Conservation (phyloP, 2,113 vertebrate species). For the Indicator indicator region DNA sequence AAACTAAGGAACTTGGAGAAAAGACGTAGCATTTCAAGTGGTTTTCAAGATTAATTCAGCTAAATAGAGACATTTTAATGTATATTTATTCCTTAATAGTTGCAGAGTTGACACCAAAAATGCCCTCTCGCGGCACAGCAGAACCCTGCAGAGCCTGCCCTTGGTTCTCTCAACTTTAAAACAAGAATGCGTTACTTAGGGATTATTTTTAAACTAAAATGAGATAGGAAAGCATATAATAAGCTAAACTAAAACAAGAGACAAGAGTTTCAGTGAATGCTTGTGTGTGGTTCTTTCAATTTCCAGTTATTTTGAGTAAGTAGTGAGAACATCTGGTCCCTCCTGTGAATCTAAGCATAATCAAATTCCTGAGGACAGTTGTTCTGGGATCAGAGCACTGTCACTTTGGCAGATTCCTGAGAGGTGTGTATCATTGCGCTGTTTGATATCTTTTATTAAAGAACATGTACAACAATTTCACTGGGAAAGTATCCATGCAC, state of each 20-base stretch:
- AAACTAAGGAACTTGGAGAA: neutral
- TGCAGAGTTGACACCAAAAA: neutral
- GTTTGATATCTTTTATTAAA: neutral
- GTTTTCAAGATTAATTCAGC: neutral
- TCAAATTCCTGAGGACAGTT: neutral
- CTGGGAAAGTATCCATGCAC: neutral
- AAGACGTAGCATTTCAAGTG: neutral
- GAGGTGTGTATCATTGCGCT: neutral
- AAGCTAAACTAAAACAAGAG: neutral
- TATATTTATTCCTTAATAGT: neutral
- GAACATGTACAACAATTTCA: neutral
- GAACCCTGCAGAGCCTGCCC: neutral
- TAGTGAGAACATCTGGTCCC: neutral
- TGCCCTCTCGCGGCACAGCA: slow-evolving; percentile 49
- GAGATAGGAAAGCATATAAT: neutral
- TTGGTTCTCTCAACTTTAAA: neutral
- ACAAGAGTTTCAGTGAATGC: neutral
- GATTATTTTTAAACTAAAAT: neutral
- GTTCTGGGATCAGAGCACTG: neutral
- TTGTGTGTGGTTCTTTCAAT: neutral
- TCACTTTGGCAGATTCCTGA: neutral
- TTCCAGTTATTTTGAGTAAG: neutral
- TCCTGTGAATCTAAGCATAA: neutral
- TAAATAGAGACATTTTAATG: neutral
- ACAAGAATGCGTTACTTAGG: neutral